phyloP scores from a whole-genome alignment of 2,113 vertebrate genomes.

The Clarias magur region DNA sequence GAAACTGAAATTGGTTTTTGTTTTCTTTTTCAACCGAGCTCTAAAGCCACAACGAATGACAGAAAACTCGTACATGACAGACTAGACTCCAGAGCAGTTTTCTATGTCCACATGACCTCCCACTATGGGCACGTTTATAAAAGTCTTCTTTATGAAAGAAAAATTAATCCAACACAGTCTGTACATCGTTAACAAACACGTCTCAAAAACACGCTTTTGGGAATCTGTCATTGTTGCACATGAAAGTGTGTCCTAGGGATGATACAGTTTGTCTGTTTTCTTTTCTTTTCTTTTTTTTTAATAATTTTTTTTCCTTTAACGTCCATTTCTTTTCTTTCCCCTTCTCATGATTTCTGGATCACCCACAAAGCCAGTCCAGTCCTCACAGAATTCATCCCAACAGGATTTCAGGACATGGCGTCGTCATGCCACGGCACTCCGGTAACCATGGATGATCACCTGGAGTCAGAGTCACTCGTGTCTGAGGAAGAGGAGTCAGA shows the following conservation, averaged over 20 bases:
- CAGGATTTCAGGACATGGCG: constrained; percentile 43
- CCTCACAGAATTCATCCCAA: not conserved
- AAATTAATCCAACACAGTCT: constrained; percentile 63
- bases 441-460: constrained; percentile 63
- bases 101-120: constrained; percentile 58
- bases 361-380: not conserved
- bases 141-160: constrained; percentile 83
- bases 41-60: constrained; percentile 3
- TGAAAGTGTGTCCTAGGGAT: constrained; percentile 20
- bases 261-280: not conserved
- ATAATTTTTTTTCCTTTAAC: not conserved
- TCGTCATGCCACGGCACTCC: constrained; percentile 66
- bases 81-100: constrained; percentile 38
- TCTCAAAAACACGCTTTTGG: constrained; percentile 45
- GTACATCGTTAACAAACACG: constrained; percentile 63
- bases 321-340: not conserved
- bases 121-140: constrained; percentile 71
- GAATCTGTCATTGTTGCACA: constrained; percentile 35
- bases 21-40: not conserved
- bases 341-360: not conserved
- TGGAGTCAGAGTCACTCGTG: constrained; percentile 90
- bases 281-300: too few species aligned
- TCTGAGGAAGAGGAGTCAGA: constrained; percentile 88
- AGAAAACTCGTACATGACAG: not conserved
- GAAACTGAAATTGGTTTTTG: not conserved